Conservation (phyloP, 2,113 vertebrate genomes). For the Synchiropus splendidus region DNA sequence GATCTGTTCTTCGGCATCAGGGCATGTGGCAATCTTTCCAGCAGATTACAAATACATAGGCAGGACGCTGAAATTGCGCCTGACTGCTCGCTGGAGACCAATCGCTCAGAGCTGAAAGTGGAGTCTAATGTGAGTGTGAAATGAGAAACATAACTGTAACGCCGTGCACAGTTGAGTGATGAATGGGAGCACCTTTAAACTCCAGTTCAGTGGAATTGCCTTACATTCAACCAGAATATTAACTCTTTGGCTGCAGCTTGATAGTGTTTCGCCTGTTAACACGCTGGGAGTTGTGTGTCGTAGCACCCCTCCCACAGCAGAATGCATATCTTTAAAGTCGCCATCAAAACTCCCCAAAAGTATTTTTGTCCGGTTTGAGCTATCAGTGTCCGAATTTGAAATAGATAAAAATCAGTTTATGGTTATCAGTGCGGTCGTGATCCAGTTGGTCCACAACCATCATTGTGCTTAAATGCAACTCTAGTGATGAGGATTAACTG, state of each 20-base stretch:
- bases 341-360: too few relatives aligned
- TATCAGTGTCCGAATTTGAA: too few relatives aligned
- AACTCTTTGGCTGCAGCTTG: constrained; percentile 6
- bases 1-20: constrained; percentile 37
- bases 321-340: too few relatives aligned
- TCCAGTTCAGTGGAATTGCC: constrained; percentile 21
- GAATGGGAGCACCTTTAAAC: constrained; percentile 29
- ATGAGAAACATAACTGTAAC: constrained; percentile 37
- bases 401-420: too few relatives aligned
- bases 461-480: too few relatives aligned
- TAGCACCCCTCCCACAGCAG: too few relatives aligned
- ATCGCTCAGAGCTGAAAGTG: constrained; percentile 23
- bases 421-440: too few relatives aligned
- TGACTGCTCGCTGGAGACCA: constrained; percentile 39
- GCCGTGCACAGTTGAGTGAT: constrained; percentile 26
- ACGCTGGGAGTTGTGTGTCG: too few relatives aligned
- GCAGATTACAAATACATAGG: constrained; percentile 40
- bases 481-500: too few relatives aligned
- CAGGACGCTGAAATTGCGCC: constrained; percentile 49
- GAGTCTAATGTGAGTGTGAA: constrained; percentile 40
- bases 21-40: constrained; percentile 40
- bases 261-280: neutral
- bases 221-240: constrained; percentile 19
- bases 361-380: too few relatives aligned
- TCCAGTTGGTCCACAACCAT: too few relatives aligned